Conservation (phyloP, 2,797 vertebrate species). For the Phoxinus dragarum region DNA sequence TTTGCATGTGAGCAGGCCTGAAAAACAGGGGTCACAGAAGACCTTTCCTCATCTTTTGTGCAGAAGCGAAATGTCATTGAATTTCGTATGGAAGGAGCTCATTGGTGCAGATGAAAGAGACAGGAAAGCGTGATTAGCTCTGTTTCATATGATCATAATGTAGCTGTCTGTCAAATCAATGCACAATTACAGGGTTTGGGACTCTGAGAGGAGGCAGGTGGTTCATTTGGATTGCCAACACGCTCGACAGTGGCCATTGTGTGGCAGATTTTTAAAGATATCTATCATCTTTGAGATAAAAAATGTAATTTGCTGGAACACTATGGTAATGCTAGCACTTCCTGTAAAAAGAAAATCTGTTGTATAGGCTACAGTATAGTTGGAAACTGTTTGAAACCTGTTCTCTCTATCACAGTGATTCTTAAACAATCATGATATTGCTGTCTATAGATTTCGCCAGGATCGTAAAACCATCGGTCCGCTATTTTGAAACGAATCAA, state of each 20-base stretch:
- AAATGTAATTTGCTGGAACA: conserved; percentile 29
- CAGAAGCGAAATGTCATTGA: conserved; percentile 27
- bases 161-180: conserved; percentile 49
- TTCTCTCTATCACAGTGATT: background rate
- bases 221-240: conserved; percentile 40
- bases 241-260: conserved; percentile 43
- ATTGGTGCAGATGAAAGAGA: conserved; percentile 50
- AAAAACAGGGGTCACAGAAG: conserved; percentile 32
- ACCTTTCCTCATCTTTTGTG: conserved; percentile 11
- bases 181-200: conserved; percentile 48
- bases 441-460: background rate
- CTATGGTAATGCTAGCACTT: conserved; percentile 1
- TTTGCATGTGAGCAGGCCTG: conserved; percentile 40
- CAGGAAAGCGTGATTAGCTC: conserved; percentile 52
- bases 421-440: background rate
- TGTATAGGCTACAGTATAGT: background rate
- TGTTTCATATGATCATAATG: conserved; percentile 51
- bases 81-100: conserved; percentile 30
- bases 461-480: background rate
- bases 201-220: conserved; percentile 50
- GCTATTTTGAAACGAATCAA: background rate
- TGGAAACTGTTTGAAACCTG: background rate
- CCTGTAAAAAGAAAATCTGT: conserved; percentile 4
- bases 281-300: conserved; percentile 24
- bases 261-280: conserved; percentile 13